phyloP scores from a whole-genome alignment of 1,140 invertebrate species.

The Trinorchestia longiramus region DNA sequence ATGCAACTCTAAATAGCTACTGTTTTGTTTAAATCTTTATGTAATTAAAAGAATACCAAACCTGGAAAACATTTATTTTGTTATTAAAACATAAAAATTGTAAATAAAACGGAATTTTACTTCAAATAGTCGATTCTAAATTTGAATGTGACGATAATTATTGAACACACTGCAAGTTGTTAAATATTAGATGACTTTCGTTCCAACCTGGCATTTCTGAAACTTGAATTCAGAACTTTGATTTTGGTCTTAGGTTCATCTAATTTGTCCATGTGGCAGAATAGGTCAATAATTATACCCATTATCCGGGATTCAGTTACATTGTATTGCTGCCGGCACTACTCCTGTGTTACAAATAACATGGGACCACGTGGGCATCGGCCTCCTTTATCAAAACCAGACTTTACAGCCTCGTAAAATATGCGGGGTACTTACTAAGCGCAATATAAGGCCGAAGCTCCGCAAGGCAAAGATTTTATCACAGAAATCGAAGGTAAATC shows the following conservation, averaged over 20 bases:
- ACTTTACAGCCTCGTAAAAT: conserved; percentile 8
- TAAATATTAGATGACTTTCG: too few species aligned
- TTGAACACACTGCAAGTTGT: too few species aligned
- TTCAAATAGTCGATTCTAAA: too few species aligned
- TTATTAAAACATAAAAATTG: too few species aligned
- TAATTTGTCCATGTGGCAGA: neutral
- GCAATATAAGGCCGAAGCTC: neutral
- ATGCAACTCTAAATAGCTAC: too few species aligned
- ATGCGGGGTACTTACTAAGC: neutral
- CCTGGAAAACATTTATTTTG: too few species aligned
- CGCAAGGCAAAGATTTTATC: neutral
- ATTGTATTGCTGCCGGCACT: neutral
- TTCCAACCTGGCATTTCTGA: neutral
- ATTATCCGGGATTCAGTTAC: neutral
- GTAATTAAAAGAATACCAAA: too few species aligned
- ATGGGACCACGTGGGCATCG: neutral
- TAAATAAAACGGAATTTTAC: too few species aligned
- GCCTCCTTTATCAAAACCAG: neutral
- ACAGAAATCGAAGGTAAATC: conserved; percentile 1
- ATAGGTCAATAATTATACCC: neutral
- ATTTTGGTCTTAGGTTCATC: neutral
- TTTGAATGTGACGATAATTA: too few species aligned
- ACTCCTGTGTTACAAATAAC: neutral
- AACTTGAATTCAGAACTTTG: neutral
- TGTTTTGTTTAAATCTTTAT: too few species aligned